Base-by-base conservation (phyloP, 1,140 invertebrate genomes). In the Phocides pigmalion region DNA sequence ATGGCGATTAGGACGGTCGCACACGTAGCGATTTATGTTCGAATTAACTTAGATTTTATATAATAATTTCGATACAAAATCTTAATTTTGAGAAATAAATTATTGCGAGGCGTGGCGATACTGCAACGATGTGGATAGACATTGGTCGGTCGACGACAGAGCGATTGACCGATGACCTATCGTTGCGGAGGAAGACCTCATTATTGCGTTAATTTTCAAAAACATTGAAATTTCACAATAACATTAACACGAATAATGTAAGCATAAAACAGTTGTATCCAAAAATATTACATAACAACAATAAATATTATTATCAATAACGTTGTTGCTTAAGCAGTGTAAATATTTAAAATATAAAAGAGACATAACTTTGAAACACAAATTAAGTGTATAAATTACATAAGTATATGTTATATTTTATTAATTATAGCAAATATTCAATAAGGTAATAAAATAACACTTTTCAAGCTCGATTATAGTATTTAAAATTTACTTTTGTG, bases 1-100 rank as follows among this genome's bases (percentile, higher is more conserved):
- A 91, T 91, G 89, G 87, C 89, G 85, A 84, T 81, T 77, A 85
- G 89, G 89, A 91, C 89, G 89, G 89, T 89, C 89, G 87, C 89
- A 82, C 67, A 84, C 71, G 62, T 73, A 84, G 87, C 87, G 88
- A 88, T 90, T 77, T 73, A 76, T 47, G 81, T 74, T 80, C 65
- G 66, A 82, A 83, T 81, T 79, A 88, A 89, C 78, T 82, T 89
- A 87, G 47, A 67, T 49, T 50, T 81, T 83, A 81, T 68, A 63
- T 78, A 81, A 84, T 79, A 87, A 82, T 83, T 89, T 86, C 65
- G 81, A 76, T 82, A 81, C 59, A 79, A 79, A 76, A 81, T 70
- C 68, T 84, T 81, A 81, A 87, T 89, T 87, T 86, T 81, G 81
- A 80, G 44, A 82, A 90, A 90, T 67, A 71, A 79, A 79, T 81